A percentile compares a stretch with the other conserved stretches of the same genome.
Conservation (phyloP, 1,140 invertebrate species). For the Drosophila willistoni region DNA sequence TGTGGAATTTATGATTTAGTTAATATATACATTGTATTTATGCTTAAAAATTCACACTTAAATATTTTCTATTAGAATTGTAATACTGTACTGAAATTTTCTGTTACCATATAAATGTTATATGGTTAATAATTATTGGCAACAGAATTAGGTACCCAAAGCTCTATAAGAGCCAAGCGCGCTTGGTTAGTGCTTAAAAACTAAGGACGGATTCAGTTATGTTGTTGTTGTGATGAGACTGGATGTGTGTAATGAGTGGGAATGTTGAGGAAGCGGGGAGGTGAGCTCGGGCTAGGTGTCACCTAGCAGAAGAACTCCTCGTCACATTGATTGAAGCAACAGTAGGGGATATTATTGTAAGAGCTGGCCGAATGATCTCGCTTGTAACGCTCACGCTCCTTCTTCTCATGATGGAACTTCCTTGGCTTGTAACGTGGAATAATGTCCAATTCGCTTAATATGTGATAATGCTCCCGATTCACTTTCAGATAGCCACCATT, state of each 20-base stretch:
- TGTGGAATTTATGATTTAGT: neutral
- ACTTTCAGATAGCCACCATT: constrained; percentile 75
- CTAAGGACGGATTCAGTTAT: constrained; percentile 56
- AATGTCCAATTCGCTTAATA: constrained; percentile 62
- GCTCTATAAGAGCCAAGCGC: constrained; percentile 76
- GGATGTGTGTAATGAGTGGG: neutral
- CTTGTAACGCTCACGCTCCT: constrained; percentile 61
- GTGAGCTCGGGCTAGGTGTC: no score
- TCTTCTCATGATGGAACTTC: constrained; percentile 61
- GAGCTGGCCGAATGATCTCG: constrained; percentile 54
- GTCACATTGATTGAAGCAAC: constrained; percentile 68
- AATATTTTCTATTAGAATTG: constrained; percentile 28
- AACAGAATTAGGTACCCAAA: constrained; percentile 58
- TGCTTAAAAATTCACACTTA: constrained; percentile 28
- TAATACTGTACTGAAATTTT: constrained; percentile 59
- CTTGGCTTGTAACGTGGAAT: constrained; percentile 72
- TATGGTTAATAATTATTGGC: constrained; percentile 1
- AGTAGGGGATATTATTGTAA: constrained; percentile 76
- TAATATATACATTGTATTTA: constrained; percentile 4
- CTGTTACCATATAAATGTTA: constrained; percentile 17
- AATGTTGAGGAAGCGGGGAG: neutral
- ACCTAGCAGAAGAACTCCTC: constrained; percentile 76
- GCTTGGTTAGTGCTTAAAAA: constrained; percentile 30
- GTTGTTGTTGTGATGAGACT: constrained; percentile 34
- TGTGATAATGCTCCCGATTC: constrained; percentile 58